Evolutionary conservation across 2,888 invertebrate species (phyloP).

Genomic region (Plagiodera versicolora): DNA sequence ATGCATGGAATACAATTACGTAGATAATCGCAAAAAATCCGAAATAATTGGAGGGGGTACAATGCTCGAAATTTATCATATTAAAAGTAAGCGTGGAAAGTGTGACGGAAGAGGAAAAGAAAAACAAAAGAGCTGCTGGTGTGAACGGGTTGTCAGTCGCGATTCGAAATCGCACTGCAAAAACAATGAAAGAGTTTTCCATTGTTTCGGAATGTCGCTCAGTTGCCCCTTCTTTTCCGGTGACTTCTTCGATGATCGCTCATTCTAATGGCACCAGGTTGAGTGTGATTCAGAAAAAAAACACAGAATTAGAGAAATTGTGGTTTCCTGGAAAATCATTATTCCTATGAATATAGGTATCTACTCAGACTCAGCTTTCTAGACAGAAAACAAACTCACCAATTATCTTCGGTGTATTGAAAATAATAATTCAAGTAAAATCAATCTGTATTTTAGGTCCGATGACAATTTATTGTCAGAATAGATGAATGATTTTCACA

Average conservation of each 20-base stretch:
- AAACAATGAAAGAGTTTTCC: conserved; percentile 56
- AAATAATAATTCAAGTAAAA: too few relatives aligned
- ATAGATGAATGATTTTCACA: too few relatives aligned
- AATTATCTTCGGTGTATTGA: too few relatives aligned
- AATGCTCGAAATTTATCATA: conserved; percentile 57
- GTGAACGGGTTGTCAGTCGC: conserved; percentile 55
- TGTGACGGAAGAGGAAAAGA: conserved; percentile 53
- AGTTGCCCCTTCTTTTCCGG: conserved; percentile 29
- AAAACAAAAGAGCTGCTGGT: conserved; percentile 53
- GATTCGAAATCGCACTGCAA: conserved; percentile 51
- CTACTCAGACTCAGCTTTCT: too few relatives aligned
- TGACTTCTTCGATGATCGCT: conserved; percentile 48
- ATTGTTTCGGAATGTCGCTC: conserved; percentile 47
- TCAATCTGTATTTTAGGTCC: too few relatives aligned
- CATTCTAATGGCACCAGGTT: conserved; percentile 44
- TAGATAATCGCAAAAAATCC: conserved; percentile 57
- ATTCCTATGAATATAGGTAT: too few relatives aligned
- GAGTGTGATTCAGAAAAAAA: too few relatives aligned
- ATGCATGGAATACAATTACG: conserved; percentile 56
- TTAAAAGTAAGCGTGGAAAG: conserved; percentile 56
- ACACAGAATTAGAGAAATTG: too few relatives aligned
- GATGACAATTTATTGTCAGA: too few relatives aligned
- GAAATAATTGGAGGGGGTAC: conserved; percentile 56
- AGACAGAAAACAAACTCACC: too few relatives aligned
- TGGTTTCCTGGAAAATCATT: too few relatives aligned